A percentile compares a stretch with the other conserved stretches of the same genome.
phyloP scores from a whole-genome alignment of 1,140 invertebrate species.

The Lordiphosa mommai region DNA sequence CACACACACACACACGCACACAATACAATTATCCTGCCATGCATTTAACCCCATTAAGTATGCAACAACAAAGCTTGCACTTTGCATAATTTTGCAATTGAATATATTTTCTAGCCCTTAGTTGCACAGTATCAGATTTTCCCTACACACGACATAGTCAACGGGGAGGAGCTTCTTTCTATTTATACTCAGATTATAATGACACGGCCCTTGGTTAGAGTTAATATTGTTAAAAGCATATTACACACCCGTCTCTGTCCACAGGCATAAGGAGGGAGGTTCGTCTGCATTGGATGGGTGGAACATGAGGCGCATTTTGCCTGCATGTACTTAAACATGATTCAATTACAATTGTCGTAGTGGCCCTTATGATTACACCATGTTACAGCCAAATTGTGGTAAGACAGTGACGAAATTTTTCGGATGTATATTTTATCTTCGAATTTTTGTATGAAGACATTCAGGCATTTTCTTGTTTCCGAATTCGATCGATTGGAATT shows the following conservation, averaged over 20 bases:
- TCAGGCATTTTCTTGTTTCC: too few relatives aligned
- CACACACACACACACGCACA: neutral
- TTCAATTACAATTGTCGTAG: too few relatives aligned
- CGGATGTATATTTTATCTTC: too few relatives aligned
- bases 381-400: too few relatives aligned
- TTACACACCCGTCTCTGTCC: conserved; percentile 20
- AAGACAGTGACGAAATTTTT: too few relatives aligned
- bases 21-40: conserved; percentile 68
- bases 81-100: conserved; percentile 69
- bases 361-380: too few relatives aligned
- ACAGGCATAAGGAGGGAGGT: neutral
- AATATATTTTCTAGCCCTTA: conserved; percentile 28
- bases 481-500: too few relatives aligned
- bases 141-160: neutral
- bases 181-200: conserved; percentile 29
- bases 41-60: conserved; percentile 71
- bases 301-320: too few relatives aligned
- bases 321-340: too few relatives aligned
- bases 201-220: conserved; percentile 18
- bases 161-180: conserved; percentile 7
- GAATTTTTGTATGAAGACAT: too few relatives aligned
- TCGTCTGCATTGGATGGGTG: conserved; percentile 10
- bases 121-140: neutral
- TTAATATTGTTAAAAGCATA: conserved; percentile 71
- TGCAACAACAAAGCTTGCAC: conserved; percentile 72